These are phyloP conservation scores for Poeciliopsis occidentalis DNA, from an alignment of 2,113 vertebrate species.

Conservation along the genomic window DNA sequence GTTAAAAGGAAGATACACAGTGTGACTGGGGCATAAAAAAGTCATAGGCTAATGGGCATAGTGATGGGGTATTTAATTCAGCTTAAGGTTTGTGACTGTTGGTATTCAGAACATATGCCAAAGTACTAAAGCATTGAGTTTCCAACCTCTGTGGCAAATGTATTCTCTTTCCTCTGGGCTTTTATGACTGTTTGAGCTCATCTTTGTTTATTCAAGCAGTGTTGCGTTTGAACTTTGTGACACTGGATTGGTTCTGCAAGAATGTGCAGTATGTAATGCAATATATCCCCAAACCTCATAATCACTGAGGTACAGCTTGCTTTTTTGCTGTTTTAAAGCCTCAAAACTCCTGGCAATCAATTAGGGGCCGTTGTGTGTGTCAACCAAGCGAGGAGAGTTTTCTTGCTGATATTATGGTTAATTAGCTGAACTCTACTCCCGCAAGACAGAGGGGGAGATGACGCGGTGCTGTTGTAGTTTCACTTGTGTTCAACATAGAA, in stretches of 20 bases:
- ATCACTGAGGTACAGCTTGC: constrained; percentile 76
- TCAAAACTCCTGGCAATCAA: constrained; percentile 76
- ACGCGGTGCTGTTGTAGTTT: constrained; percentile 71
- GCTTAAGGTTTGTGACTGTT: constrained; percentile 22
- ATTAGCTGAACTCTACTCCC: constrained; percentile 76
- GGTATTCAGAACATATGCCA: constrained; percentile 43
- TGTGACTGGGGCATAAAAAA: constrained; percentile 25
- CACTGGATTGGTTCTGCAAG: constrained; percentile 74
- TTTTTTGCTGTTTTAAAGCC: constrained; percentile 70
- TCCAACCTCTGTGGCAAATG: constrained; percentile 51
- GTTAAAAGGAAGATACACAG: not conserved
- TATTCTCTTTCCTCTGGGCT: constrained; percentile 55
- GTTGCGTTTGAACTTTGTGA: constrained; percentile 66
- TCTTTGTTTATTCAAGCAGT: constrained; percentile 69
- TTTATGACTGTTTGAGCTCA: constrained; percentile 59
- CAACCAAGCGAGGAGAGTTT: constrained; percentile 73
- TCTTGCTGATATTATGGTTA: constrained; percentile 79
- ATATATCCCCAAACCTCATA: constrained; percentile 72
- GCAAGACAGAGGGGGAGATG: constrained; percentile 68
- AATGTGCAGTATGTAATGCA: constrained; percentile 63
- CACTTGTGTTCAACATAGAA: constrained; percentile 53
- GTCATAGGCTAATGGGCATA: constrained; percentile 57
- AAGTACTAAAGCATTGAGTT: constrained; percentile 46
- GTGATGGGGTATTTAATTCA: constrained; percentile 34
- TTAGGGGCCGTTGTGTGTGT: constrained; percentile 71